Conservation (phyloP, 2,888 invertebrate species). For the Didymodactylos carnosus region DNA sequence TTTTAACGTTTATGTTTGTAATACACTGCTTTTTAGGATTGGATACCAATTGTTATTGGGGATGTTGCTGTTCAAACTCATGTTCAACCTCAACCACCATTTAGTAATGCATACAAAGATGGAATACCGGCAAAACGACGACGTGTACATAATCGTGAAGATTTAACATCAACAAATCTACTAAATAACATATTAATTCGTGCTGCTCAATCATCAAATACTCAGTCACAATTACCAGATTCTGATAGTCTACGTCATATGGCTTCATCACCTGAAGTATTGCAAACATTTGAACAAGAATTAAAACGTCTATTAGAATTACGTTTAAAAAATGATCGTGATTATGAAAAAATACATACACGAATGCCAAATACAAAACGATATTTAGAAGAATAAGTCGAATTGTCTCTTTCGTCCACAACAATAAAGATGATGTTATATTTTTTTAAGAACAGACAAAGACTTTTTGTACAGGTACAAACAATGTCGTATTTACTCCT, state of each 20-base stretch:
- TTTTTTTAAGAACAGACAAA: no score
- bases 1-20: no score
- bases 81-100: constrained; percentile 43
- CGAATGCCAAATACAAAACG: not conserved
- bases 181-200: constrained; percentile 43
- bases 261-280: not conserved
- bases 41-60: constrained; percentile 67
- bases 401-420: no score
- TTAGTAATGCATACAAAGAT: constrained; percentile 70
- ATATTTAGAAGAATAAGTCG: not conserved
- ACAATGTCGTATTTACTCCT: no score
- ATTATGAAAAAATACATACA: not conserved
- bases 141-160: not conserved
- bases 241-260: not conserved
- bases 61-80: constrained; percentile 54
- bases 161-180: not conserved
- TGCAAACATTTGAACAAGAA: not conserved
- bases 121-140: constrained; percentile 59
- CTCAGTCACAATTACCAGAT: not conserved
- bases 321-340: not conserved
- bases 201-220: constrained; percentile 41
- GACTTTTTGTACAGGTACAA: no score
- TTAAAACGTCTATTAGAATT: not conserved
- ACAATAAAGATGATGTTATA: no score
- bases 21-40: constrained; percentile 47